Evolutionary conservation across 2,888 invertebrate species (phyloP).

Genomic region (Xylocampa areola): DNA sequence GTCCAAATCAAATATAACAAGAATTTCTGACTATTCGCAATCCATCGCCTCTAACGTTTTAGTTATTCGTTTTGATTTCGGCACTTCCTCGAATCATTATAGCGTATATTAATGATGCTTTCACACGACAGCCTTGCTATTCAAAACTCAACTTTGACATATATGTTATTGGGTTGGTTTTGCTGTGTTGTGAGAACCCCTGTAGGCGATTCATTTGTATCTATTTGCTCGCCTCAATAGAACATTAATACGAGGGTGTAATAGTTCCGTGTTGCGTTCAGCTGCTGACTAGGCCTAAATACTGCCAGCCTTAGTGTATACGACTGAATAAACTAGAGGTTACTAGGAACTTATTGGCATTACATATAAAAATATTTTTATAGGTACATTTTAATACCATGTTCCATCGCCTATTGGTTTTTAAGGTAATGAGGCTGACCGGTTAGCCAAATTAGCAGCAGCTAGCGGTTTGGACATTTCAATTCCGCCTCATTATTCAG

Average conservation of each 20-base stretch:
- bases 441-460: too few species aligned
- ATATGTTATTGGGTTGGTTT: not conserved
- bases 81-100: slow-evolving; percentile 44
- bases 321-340: too few species aligned
- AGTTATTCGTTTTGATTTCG: slow-evolving; percentile 32
- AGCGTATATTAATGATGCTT: slow-evolving; percentile 23
- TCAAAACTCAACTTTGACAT: not conserved
- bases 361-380: too few species aligned
- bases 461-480: too few species aligned
- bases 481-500: too few species aligned
- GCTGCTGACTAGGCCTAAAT: slow-evolving; percentile 19
- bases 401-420: too few species aligned
- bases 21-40: slow-evolving; percentile 24
- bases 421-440: too few species aligned
- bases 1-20: slow-evolving; percentile 30
- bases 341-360: too few species aligned
- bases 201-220: slow-evolving; percentile 36
- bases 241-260: slow-evolving; percentile 38
- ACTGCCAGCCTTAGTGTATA: slow-evolving; percentile 18
- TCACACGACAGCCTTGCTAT: not conserved
- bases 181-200: not conserved
- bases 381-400: too few species aligned
- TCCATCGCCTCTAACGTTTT: slow-evolving; percentile 18
- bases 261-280: slow-evolving; percentile 27
- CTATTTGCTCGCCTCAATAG: slow-evolving; percentile 49